These are phyloP conservation scores for Drosophila multiciliata DNA, from an alignment of 2,888 invertebrate genomes.

Conservation along the genomic window DNA sequence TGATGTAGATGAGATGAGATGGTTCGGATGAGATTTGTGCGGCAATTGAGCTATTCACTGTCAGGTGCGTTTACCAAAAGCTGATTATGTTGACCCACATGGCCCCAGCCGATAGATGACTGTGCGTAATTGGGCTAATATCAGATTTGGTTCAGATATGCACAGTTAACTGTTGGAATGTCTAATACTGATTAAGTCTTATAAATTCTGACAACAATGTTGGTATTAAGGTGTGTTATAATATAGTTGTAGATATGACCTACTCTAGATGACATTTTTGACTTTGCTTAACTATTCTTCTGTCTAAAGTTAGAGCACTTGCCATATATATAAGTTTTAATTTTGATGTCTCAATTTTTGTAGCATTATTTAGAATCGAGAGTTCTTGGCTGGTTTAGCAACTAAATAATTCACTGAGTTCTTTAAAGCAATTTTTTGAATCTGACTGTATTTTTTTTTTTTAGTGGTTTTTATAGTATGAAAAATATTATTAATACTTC, in stretches of 20 bases:
- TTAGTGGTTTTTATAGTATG: not conserved
- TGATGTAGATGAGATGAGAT: conserved; percentile 37
- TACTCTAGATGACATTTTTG: not conserved
- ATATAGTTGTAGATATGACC: not conserved
- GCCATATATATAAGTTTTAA: not conserved
- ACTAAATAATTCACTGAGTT: accelerated
- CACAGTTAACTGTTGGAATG: conserved; percentile 20
- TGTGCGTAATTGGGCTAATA: conserved; percentile 51
- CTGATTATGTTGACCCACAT: conserved; percentile 56
- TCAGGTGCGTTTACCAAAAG: conserved; percentile 47
- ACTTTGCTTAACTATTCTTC: not conserved
- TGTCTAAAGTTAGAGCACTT: not conserved
- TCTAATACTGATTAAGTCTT: not conserved
- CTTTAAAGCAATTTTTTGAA: not conserved
- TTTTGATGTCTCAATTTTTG: not conserved
- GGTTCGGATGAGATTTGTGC: conserved; percentile 30
- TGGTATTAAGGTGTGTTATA: not conserved
- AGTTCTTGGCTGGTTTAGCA: accelerated
- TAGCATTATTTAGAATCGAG: not conserved
- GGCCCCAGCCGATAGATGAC: conserved; percentile 49
- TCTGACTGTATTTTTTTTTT: no score
- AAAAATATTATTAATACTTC: not conserved
- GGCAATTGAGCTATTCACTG: conserved; percentile 42
- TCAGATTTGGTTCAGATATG: conserved; percentile 25
- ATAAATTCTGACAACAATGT: not conserved